phyloP scores from a whole-genome alignment of 1,140 invertebrate species.

The Lepidurus arcticus region DNA sequence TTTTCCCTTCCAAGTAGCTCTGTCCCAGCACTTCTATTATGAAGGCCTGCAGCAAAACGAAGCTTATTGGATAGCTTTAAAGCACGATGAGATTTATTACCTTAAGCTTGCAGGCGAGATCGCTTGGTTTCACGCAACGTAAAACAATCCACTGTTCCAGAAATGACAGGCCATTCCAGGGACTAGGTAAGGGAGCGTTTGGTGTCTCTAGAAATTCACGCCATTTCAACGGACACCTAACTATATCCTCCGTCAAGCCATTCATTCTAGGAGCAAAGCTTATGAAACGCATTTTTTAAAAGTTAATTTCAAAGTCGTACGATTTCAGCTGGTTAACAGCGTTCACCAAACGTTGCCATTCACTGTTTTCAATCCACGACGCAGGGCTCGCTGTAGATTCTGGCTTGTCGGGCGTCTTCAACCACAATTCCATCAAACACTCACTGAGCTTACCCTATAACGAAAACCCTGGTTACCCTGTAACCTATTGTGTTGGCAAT shows the following conservation, averaged over 20 bases:
- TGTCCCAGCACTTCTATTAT: conserved; percentile 24
- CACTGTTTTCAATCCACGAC: conserved; percentile 7
- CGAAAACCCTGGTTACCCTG: no score
- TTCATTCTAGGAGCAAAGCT: conserved; percentile 10
- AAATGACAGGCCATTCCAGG: conserved; percentile 14
- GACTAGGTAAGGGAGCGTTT: not conserved
- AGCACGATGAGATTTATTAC: not conserved
- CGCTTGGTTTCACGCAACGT: conserved; percentile 24
- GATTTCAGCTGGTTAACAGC: not conserved
- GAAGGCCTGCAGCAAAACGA: not conserved
- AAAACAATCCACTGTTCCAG: conserved; percentile 29
- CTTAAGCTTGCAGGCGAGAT: not conserved
- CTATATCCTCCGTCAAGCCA: conserved; percentile 21
- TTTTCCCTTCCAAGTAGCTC: conserved; percentile 7
- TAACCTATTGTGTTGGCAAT: not conserved
- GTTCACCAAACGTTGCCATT: conserved; percentile 25
- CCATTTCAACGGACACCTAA: conserved; percentile 15
- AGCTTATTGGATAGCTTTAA: not conserved
- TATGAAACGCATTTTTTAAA: not conserved
- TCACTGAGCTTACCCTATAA: not conserved
- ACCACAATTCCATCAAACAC: conserved; percentile 23
- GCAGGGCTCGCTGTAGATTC: not conserved
- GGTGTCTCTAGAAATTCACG: not conserved
- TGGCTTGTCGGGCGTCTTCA: not conserved
- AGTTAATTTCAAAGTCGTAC: not conserved